Evolutionary conservation across 2,113 vertebrate genomes (phyloP), one percentile per base, ranked within the genome.

Genomic region (Athene noctua): DNA sequence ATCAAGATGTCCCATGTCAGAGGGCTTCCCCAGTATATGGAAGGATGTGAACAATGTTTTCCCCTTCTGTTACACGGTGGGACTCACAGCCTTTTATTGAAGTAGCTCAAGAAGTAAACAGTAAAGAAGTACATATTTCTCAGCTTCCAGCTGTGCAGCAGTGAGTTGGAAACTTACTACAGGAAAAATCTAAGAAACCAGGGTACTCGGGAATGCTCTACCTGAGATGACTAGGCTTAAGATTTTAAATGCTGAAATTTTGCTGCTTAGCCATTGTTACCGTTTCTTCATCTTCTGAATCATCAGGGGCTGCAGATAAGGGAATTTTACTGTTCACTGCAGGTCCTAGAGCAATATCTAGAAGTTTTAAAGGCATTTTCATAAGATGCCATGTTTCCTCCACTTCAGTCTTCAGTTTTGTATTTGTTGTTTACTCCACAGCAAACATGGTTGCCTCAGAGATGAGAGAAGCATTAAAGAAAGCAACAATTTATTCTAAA

Each of bases 41-140:
- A 90, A 95, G 93, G 94, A 95, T 93, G 93, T 95, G 94, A 96
- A 90, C 92, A 85, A 72, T 18, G 4, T 68, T 92, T 94, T 94
- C 54, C 78, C 94, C 91, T 95, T 94, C 89, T 96, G 94, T 89
- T 95, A 80, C 94, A 77, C 84, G 73, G 92, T 94, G 94, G 84
- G 86, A 49, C 92, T 91, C 84, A 38, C 15, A 74, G 81, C 66
- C 74, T 86, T 95, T 83, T 92, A 92, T 79, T 82, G 97, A 96
- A 92, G 84, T 58, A 85, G 57, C 84, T 94, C 66, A 62, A 86
- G 59, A 91, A 91, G 81, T 95, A 96, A 96, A 95, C 92, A 88
- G 36, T 85, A 82, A 87, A 87, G 87, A 90, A 77, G 78, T 72
- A 59, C 84, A 88, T 54, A 46, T 88, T 94, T 95, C 57, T 91